Evolutionary conservation across 2,888 invertebrate species (phyloP).

Genomic region (Neria commutata): DNA sequence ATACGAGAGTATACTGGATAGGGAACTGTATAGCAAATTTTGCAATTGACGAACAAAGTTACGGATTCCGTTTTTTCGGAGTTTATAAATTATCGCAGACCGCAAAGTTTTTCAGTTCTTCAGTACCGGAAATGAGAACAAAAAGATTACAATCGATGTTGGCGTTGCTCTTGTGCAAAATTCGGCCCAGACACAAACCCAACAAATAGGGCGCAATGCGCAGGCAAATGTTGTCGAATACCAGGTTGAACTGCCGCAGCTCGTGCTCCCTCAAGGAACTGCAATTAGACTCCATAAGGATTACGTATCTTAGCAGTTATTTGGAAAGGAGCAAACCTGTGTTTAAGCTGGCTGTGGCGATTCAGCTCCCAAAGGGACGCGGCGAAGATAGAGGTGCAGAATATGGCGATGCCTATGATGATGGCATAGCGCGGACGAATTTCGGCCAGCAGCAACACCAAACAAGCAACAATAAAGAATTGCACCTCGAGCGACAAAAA

Average conservation of each 20-base stretch:
- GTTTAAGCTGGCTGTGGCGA: constrained; percentile 1
- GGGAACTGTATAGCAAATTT: too few species aligned
- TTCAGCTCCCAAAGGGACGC: constrained; percentile 61
- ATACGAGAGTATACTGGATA: too few species aligned
- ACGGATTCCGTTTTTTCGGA: background rate
- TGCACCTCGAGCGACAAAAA: constrained; percentile 78
- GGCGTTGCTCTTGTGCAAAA: constrained; percentile 70
- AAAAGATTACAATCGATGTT: constrained; percentile 40
- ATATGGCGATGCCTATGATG: constrained; percentile 55
- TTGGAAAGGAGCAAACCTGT: too few species aligned
- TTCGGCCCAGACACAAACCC: constrained; percentile 76
- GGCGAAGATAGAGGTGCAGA: constrained; percentile 63
- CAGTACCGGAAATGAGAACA: constrained; percentile 41
- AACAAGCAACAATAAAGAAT: constrained; percentile 73
- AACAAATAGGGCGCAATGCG: constrained; percentile 75
- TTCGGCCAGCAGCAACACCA: constrained; percentile 69
- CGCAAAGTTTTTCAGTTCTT: too few species aligned
- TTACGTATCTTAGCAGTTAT: too few species aligned
- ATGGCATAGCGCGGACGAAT: constrained; percentile 55
- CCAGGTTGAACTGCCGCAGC: constrained; percentile 68
- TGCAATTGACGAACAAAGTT: constrained; percentile 4
- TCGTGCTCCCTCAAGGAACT: constrained; percentile 60
- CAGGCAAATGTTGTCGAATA: constrained; percentile 78
- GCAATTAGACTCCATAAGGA: constrained; percentile 16
- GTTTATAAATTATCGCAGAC: background rate